phyloP scores from a whole-genome alignment of 2,888 invertebrate genomes.

The Metalampra italica region DNA sequence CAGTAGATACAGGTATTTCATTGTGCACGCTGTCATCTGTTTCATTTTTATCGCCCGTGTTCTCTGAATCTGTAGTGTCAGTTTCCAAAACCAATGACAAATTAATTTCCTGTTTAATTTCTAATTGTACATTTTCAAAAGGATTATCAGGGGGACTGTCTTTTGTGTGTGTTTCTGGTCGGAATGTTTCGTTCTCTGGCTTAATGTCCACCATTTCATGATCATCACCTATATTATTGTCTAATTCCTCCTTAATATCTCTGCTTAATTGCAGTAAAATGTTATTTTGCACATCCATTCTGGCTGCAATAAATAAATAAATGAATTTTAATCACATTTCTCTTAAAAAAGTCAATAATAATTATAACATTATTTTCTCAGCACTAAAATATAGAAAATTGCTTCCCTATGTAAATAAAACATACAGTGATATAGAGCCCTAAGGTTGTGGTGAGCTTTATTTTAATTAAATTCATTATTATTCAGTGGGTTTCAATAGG shows the following conservation, averaged over 20 bases:
- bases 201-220: neutral
- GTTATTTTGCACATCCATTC: neutral
- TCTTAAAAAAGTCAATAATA: neutral
- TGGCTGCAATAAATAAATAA: neutral
- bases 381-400: no score
- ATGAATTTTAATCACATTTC: neutral
- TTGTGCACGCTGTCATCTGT: conserved; percentile 1
- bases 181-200: neutral
- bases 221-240: neutral
- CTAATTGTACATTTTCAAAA: conserved; percentile 8
- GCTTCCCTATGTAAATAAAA: no score
- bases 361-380: no score
- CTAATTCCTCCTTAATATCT: conserved; percentile 2
- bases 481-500: no score
- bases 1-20: neutral
- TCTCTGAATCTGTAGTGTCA: neutral
- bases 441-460: no score
- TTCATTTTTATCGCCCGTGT: neutral
- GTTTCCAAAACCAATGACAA: neutral
- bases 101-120: conserved; percentile 6
- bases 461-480: no score
- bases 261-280: neutral
- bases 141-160: neutral
- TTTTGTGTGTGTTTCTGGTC: neutral
- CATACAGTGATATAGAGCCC: no score